Evolutionary conservation across 2,888 invertebrate species (phyloP), one percentile per base, ranked within the genome.

Genomic region (Euzetes globulus): DNA sequence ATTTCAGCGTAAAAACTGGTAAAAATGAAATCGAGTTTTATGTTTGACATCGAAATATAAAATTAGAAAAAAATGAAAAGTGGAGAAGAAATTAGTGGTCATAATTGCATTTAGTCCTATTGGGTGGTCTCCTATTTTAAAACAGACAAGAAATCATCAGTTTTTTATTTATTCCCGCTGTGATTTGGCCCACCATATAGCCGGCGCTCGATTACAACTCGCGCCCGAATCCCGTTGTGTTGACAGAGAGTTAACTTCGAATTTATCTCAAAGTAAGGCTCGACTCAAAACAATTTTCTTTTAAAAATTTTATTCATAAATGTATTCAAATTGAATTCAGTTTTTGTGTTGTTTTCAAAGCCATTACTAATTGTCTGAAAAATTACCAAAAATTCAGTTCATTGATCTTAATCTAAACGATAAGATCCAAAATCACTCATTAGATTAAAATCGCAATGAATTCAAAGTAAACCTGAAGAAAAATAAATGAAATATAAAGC

Each of bases 41-140:
- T 22, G n/a, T 47, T 17, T 47, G n/a, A 50, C 19, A 50, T 50
- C 19, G 13, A 50, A 50, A 50, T 50, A n/a, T 58, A 25, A 19
- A 25, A 25, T 25, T 58, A 9, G n/a, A 22, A 22, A 22, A 17
- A 47, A n/a, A 27, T 15, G 29, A 58, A 11, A 58, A 58, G 29
- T 55, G 11, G 19, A 37, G 19, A 65, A n/a, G 65, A 25, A 65
- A 65, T 37, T 33, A 65, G 65, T 65, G n/a, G 65, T 65, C 33
- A 58, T 65, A 65, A 65, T 65, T 65, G 65, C 65, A 65, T 65
- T 65, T 65, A 58, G 65, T 37, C 65, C 60, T 65, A 37, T 65
- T 65, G 65, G 65, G 65, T 65, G 65, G 65, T 65, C 65, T 65
- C 37, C 17, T 29, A 33, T 65, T 37, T 37, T 37, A 65, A 37